These are phyloP conservation scores for Pogonophryne albipinna DNA, from an alignment of 2,797 vertebrate genomes.

Conservation along the genomic window DNA sequence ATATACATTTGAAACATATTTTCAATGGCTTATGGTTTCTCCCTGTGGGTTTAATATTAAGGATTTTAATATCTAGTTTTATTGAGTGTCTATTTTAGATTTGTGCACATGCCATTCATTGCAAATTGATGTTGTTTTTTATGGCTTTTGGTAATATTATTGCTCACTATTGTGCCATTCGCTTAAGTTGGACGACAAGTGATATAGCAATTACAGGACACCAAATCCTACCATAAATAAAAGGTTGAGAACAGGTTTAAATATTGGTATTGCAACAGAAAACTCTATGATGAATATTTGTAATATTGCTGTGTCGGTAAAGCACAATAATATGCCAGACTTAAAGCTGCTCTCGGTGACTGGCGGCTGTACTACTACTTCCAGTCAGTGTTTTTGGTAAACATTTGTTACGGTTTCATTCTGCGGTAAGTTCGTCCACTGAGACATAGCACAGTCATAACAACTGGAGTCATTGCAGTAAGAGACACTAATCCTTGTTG, in stretches of 20 bases:
- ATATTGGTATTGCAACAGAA: neutral
- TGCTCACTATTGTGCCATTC: no score
- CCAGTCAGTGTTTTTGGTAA: constrained; percentile 26
- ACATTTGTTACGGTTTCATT: constrained; percentile 15
- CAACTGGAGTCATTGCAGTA: constrained; percentile 48
- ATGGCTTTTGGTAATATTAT: no score
- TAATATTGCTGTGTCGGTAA: neutral
- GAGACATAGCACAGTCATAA: constrained; percentile 53
- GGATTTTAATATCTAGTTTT: no score
- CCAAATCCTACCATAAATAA: neutral
- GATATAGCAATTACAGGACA: no score
- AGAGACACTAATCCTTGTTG: constrained; percentile 75
- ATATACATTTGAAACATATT: no score
- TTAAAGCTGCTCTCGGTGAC: constrained; percentile 2
- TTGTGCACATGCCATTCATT: no score
- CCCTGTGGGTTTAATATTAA: no score
- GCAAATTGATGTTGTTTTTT: no score
- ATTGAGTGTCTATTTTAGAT: no score
- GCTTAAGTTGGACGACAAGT: no score
- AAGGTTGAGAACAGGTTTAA: neutral
- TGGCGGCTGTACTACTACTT: constrained; percentile 9
- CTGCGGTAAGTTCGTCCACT: constrained; percentile 22
- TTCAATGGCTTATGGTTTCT: no score
- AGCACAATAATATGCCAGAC: neutral
- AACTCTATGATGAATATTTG: neutral